Evolutionary conservation across 64 coral and sea anemone species (phyloP).

Genomic region (Montipora foliosa): DNA sequence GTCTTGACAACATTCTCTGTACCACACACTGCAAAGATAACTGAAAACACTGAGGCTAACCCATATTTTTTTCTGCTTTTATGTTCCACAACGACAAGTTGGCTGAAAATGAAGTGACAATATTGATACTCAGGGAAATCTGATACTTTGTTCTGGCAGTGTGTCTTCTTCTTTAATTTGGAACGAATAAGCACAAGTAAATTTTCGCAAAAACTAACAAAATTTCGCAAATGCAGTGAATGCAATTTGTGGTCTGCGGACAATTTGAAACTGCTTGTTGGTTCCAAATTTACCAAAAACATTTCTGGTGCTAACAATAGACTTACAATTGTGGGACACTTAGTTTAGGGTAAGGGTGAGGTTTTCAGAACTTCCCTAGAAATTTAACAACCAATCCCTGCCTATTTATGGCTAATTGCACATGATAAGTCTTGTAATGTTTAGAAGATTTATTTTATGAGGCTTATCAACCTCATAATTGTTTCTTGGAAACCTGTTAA

Average conservation of each 20-base stretch:
- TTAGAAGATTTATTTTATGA: background rate
- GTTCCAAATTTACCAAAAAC: constrained; percentile 10
- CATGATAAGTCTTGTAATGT: background rate
- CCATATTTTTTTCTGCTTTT: constrained; percentile 35
- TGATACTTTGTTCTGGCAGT: background rate
- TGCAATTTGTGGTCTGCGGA: too few species aligned
- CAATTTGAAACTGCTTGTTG: background rate
- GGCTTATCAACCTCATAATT: too few species aligned
- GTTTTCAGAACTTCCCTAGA: background rate
- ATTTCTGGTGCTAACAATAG: background rate
- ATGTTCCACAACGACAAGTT: constrained; percentile 45
- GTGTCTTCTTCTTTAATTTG: background rate
- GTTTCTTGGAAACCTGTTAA: too few species aligned
- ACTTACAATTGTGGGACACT: constrained; percentile 4
- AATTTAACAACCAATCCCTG: background rate
- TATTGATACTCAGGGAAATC: constrained; percentile 19
- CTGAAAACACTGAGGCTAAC: constrained; percentile 18
- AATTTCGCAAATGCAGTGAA: too few species aligned
- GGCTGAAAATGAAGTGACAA: constrained; percentile 5
- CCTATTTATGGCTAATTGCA: background rate
- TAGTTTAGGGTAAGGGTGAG: background rate
- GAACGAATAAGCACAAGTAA: background rate
- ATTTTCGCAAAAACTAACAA: too few species aligned
- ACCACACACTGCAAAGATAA: constrained; percentile 56
- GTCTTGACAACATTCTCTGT: constrained; percentile 46